Percentiles rank a stretch among this genome's conserved stretches.
phyloP scores from a whole-genome alignment of 2,113 vertebrate genomes.

The Dromiciops gliroides region DNA sequence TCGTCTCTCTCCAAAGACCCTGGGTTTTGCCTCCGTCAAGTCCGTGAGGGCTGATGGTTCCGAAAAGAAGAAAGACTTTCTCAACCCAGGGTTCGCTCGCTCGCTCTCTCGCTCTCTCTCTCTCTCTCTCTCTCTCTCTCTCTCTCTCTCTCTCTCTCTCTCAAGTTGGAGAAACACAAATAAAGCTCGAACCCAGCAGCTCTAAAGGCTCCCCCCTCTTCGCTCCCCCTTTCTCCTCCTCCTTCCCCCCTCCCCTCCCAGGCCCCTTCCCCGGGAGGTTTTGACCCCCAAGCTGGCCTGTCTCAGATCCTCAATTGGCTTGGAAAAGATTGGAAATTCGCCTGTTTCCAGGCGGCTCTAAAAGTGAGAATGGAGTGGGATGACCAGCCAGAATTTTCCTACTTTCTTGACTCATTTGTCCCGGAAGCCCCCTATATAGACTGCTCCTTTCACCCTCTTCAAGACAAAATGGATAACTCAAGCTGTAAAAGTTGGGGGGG shows the following conservation, averaged over 20 bases:
- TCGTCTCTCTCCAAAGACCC: conserved; percentile 31
- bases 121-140: neutral
- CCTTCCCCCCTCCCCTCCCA: conserved; percentile 38
- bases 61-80: neutral
- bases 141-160: neutral
- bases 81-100: neutral
- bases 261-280: neutral
- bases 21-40: neutral
- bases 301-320: neutral
- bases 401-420: no score
- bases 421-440: neutral
- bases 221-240: neutral
- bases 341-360: neutral
- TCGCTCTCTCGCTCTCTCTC: no score
- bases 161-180: conserved; percentile 47
- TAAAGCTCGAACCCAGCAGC: neutral
- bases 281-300: conserved; percentile 39
- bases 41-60: neutral
- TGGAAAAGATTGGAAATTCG: neutral
- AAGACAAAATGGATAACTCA: no score
- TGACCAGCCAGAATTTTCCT: neutral
- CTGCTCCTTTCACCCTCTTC: neutral
- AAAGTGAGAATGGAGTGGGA: neutral
- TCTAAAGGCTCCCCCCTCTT: neutral
- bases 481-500: accelerated